Base-by-base conservation (phyloP, 2,113 vertebrate genomes). In the Ctenomys sociabilis region DNA sequence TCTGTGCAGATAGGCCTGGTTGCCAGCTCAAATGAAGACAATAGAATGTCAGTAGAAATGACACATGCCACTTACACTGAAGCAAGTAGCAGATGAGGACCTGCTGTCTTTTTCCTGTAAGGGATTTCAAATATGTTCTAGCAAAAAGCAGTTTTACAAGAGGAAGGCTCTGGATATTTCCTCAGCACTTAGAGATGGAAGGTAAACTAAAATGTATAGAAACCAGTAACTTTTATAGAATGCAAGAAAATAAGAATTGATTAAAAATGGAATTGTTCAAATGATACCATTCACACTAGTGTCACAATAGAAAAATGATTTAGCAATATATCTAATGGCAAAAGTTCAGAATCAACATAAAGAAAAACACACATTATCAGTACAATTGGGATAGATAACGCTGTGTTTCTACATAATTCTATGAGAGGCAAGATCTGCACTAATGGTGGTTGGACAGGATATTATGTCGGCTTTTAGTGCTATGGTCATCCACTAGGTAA, bases 241-340 rank as follows among this genome's bases (percentile, higher is more conserved):
- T 66, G 28, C 77, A 85, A 43, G 16, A 89, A 94, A 75, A 75
- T 28, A 96, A 32, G 1, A 88, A 75, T 77, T 26, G 66, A 80
- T 87, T 59, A 90, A 92, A 95, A 88, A 59, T 84, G 22, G 45
- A 93, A 30, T 81, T 40, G 30, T 88, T 85, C 43, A 83, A 93
- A 95, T 88, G 7, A 77, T 91, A 24, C 82, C 49, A 82, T 77
- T 88, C 85, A 91, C 8, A 77, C 66, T 45, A 94, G 3, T 70
- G 24, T 77, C 84, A 86, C 85, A 91, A 90, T 73, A 91, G 63
- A 85, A 93, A 96, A 96, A 95, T 86, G 57, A 77, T 32, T 16
- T 89, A 70, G 26, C 21, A 91, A 49, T 83, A 84, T 81, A 85
- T 2, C 19, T 88, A 93, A 87, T 49, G 35, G 84, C 94, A 95